Conservation (phyloP, 2,797 vertebrate genomes). For the Sebastes vulpes region DNA sequence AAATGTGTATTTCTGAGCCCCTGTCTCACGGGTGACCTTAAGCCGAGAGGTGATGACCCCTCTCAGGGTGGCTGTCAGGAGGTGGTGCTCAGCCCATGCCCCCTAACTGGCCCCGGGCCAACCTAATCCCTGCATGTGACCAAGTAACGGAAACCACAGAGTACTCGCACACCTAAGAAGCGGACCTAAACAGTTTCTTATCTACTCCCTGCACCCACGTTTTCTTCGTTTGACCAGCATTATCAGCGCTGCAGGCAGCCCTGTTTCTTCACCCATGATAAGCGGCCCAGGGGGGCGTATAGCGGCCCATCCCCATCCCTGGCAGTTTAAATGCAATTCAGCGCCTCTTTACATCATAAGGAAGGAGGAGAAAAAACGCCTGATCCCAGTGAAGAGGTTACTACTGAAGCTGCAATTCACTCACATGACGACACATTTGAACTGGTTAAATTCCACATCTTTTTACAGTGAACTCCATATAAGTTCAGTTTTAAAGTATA, state of each 20-base stretch:
- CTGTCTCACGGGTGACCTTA: not conserved
- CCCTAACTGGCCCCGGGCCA: not conserved
- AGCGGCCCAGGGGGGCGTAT: conserved; percentile 13
- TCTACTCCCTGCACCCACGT: conserved; percentile 69
- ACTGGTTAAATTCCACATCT: not conserved
- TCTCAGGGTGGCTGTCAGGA: no score
- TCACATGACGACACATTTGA: not conserved
- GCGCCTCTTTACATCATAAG: conserved; percentile 34
- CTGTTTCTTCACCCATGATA: conserved; percentile 65
- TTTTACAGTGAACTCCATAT: not conserved
- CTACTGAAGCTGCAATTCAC: not conserved
- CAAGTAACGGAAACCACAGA: conserved; percentile 29
- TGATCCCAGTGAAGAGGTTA: no score
- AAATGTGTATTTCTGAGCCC: not conserved
- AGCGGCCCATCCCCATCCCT: conserved; percentile 47
- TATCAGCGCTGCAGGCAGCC: conserved; percentile 73
- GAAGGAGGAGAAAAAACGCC: not conserved
- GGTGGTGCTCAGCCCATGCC: not conserved
- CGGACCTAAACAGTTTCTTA: conserved; percentile 75
- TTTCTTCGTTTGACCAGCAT: conserved; percentile 57
- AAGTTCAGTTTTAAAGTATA: not conserved
- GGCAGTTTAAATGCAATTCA: conserved; percentile 31
- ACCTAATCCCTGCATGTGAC: not conserved
- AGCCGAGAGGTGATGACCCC: not conserved
- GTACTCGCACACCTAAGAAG: not conserved